These are phyloP conservation scores for Epinephelus malabaricus DNA, from an alignment of 2,797 vertebrate genomes.

Conservation along the genomic window DNA sequence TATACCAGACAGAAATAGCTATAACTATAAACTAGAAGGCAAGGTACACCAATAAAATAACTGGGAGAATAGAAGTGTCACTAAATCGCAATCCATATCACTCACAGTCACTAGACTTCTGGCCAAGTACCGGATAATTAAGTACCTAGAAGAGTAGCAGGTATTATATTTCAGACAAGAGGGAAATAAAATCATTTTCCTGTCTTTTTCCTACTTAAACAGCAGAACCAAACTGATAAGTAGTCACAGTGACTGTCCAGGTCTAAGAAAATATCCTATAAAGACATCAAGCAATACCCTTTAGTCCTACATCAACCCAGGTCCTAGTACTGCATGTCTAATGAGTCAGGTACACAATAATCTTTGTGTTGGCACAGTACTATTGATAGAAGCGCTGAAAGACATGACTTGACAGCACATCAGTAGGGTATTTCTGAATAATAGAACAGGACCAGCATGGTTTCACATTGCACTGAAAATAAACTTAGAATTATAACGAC, in stretches of 20 bases:
- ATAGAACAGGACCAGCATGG: conserved; percentile 13
- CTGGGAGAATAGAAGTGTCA: conserved; percentile 13
- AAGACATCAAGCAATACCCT: not conserved
- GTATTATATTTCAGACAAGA: not conserved
- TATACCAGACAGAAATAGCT: not conserved
- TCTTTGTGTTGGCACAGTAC: not conserved
- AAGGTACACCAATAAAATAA: conserved; percentile 20
- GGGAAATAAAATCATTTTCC: not conserved
- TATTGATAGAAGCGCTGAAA: not conserved
- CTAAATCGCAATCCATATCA: conserved; percentile 19
- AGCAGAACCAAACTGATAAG: conserved; percentile 6
- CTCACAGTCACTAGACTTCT: conserved; percentile 13
- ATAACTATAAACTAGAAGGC: not conserved
- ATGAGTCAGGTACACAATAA: not conserved
- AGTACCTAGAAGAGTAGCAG: conserved; percentile 6
- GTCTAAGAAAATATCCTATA: not conserved
- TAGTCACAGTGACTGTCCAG: not conserved
- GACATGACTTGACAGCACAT: conserved; percentile 24
- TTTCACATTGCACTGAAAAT: conserved; percentile 29
- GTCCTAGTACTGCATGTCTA: not conserved
- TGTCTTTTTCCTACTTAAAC: not conserved
- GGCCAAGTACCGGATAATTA: conserved; percentile 24
- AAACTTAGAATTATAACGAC: conserved; percentile 23
- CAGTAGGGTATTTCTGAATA: conserved; percentile 33
- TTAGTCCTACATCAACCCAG: not conserved